Base-by-base conservation (phyloP, 2,113 vertebrate species). In the Mixornis gularis region DNA sequence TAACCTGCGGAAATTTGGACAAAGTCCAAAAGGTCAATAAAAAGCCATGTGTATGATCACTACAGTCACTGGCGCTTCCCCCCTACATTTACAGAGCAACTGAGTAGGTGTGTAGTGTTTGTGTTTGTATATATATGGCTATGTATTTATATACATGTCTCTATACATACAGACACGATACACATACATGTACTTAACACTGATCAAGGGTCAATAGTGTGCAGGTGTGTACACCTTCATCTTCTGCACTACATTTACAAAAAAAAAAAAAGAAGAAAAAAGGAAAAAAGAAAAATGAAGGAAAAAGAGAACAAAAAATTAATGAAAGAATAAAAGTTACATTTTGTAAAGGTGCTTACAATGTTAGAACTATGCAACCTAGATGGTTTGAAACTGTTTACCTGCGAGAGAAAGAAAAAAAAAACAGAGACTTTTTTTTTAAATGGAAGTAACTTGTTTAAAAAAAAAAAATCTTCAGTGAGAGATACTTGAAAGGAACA, bases 401-500 rank as follows among this genome's bases (percentile, higher is more conserved):
- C 98, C 98, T 98, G 97, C 96, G 21, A 93, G 92, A 97, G 97
- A 98, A 98, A 98, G 96, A 97, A 91, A 97, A 97, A 97, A 91
- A 32, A 48, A 56, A 91, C 92, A 97, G 87, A 98, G 96, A 98
- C 97, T 97, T 97, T 97, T 97, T 97, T 98, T 97, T 97, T 69
- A 46, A 60, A 96, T 97, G 97, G 97, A 98, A 98, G 97, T 98
- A 97, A 97, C 96, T 97, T 98, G 97, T 98, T 96, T 97, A 62
- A 97, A 98, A 98, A 97, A 97, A 97, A 36, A 94, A 91, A 96
- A 85, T 92, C 96, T 98, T 98, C 97, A 97, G 98, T 97, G 98
- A 98, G 98, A 99, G 98, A 99, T 99, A 99, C 99, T 99, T 99
- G 99, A 99, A 99, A 98, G 98, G 98, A 99, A 98, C 96, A 98